phyloP scores from a whole-genome alignment of 2,797 vertebrate species.

The Acanthurus tractus region DNA sequence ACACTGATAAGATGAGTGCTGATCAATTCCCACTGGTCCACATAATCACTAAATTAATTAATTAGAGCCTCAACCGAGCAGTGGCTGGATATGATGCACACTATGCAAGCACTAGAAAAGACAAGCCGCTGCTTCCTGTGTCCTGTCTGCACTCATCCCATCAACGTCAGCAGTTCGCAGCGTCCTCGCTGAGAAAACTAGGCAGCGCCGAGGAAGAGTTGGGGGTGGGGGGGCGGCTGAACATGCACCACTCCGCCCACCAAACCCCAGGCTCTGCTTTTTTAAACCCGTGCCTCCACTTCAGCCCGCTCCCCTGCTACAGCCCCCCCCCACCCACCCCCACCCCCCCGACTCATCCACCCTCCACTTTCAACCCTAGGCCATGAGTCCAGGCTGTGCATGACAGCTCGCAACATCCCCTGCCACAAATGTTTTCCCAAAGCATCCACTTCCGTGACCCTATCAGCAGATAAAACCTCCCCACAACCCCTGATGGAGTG shows the following conservation, averaged over 20 bases:
- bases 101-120: slow-evolving; percentile 85
- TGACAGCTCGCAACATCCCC: slow-evolving; percentile 85
- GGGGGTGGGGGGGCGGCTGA: slow-evolving; percentile 32
- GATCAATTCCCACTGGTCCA: slow-evolving; percentile 81
- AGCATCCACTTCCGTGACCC: slow-evolving; percentile 88
- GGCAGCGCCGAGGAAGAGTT: slow-evolving; percentile 74
- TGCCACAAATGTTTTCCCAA: slow-evolving; percentile 92
- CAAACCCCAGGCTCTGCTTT: slow-evolving; percentile 88
- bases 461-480: slow-evolving; percentile 88
- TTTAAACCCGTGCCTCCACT: slow-evolving; percentile 79
- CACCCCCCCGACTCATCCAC: slow-evolving; percentile 36
- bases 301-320: slow-evolving; percentile 47
- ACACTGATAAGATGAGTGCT: slow-evolving; percentile 66
- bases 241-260: slow-evolving; percentile 85
- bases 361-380: slow-evolving; percentile 80
- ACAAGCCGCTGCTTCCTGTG: slow-evolving; percentile 82
- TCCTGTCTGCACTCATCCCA: slow-evolving; percentile 83
- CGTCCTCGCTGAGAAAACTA: slow-evolving; percentile 65
- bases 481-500: slow-evolving; percentile 83
- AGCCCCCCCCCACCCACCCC: slow-evolving; percentile 14
- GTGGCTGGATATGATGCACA: slow-evolving; percentile 76
- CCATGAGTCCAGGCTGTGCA: slow-evolving; percentile 82
- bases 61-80: slow-evolving; percentile 72
- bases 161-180: slow-evolving; percentile 78
- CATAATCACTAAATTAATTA: slow-evolving; percentile 74